phyloP scores from a whole-genome alignment of 1,140 invertebrate genomes.

The Ridgeia piscesae region DNA sequence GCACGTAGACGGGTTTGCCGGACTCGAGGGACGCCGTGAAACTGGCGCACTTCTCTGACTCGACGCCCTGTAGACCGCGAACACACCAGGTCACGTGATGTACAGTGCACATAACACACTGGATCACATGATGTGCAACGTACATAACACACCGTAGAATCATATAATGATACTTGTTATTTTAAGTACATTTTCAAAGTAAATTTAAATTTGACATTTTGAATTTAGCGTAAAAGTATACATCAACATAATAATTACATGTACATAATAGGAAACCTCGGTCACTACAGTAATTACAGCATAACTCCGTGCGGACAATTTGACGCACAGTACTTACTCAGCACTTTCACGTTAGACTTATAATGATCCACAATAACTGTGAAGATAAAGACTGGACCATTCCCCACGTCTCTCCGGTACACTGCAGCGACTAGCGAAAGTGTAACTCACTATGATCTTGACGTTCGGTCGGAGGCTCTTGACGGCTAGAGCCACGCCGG shows the following conservation, averaged over 20 bases:
- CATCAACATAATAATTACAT: too few relatives aligned
- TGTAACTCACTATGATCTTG: conserved; percentile 62
- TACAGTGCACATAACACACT: neutral
- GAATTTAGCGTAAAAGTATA: too few relatives aligned
- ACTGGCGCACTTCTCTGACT: conserved; percentile 85
- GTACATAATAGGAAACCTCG: too few relatives aligned
- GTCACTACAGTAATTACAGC: too few relatives aligned
- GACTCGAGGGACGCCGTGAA: conserved; percentile 75
- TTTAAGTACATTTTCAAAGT: too few relatives aligned
- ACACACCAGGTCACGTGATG: neutral
- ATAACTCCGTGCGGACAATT: too few relatives aligned
- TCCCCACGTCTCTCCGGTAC: too few relatives aligned
- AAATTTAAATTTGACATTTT: too few relatives aligned
- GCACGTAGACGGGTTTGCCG: conserved; percentile 69
- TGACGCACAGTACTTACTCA: neutral
- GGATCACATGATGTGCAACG: too few relatives aligned
- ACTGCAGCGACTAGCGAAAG: too few relatives aligned
- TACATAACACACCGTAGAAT: too few relatives aligned
- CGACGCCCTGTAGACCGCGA: conserved; percentile 72
- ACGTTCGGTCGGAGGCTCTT: conserved; percentile 81
- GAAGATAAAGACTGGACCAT: neutral
- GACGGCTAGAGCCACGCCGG: conserved; percentile 81
- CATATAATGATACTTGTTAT: too few relatives aligned
- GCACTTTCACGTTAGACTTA: neutral
- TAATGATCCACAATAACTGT: neutral